Evolutionary conservation across 1,140 invertebrate species (phyloP).

Genomic region (Lordiphosa collinella): DNA sequence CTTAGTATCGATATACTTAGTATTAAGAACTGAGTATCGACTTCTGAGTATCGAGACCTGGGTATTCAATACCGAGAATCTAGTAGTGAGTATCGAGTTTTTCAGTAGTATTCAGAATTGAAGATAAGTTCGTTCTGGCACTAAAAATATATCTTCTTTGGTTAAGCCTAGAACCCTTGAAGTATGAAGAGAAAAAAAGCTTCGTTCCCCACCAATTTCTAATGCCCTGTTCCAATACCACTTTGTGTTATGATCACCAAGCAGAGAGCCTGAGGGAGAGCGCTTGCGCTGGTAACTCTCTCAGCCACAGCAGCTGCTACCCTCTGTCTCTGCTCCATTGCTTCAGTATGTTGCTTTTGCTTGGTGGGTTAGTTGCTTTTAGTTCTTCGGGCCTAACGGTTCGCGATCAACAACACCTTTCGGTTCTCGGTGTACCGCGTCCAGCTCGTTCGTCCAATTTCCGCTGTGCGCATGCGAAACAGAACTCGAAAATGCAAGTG

Average conservation of each 20-base stretch:
- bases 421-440: background rate
- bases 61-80: no score
- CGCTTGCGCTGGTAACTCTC: constrained; percentile 12
- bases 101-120: no score
- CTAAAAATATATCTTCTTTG: no score
- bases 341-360: background rate
- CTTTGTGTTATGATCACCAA: background rate
- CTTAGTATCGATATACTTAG: no score
- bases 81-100: no score
- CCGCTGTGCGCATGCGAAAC: constrained; percentile 55
- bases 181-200: no score
- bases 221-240: background rate
- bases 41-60: no score
- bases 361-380: constrained; percentile 4
- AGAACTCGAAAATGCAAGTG: constrained; percentile 37
- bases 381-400: constrained; percentile 17
- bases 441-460: constrained; percentile 12
- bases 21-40: no score
- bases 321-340: no score
- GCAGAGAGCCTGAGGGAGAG: background rate
- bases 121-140: no score
- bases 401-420: background rate
- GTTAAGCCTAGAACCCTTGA: no score
- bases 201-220: no score
- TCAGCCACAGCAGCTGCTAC: background rate